Base-by-base conservation (phyloP, 1,140 invertebrate species). In the Drosophila arizonae region DNA sequence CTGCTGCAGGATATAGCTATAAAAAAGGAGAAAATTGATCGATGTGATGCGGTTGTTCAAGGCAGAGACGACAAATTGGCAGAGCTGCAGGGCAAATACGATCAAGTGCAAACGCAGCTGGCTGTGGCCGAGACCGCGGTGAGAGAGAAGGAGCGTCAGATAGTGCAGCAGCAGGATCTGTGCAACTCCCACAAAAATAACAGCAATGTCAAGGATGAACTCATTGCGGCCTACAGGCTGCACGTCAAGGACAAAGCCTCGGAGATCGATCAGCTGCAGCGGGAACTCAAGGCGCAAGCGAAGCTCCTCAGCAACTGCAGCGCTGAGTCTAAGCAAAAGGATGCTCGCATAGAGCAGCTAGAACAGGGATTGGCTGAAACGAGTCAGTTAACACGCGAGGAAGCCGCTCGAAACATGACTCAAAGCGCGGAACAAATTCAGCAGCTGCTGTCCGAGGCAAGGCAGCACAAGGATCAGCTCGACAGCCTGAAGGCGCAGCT, bases 121-220 rank as follows among this genome's bases (percentile, higher is more conserved):
- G 58, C 51, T 5, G 50, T 55, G 17, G 13, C 39, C 0, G 51
- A 70, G 30, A 30, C 67, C 2, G 6, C 28, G 5, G 10, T 39
- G 1, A 24, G 8, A n/a, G 50, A 70, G 30, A 70, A 70, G 41
- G 41, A 63, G 15, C 39, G 15, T 2, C 60, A 55, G 24, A 28
- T 70, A 10, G 5, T 26, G 4, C 28, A 63, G 24, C 51, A 70
- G 6, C 10, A 21, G 0, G 39, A 48, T 8, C 9, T 63, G 4
- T 55, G 61, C n/a, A 39, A n/a, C 1, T 10, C 41, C 1, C n/a
- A 63, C 8, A 46, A 10, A 17, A 70, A 63, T n/a, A 54, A 55
- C 9, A 70, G 67, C 28, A 24, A 28, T 3, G 15, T 55, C 8
- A 54, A 63, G 50, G 67, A 70, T n/a, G 67, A 70, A 11, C 15